Conservation (phyloP, 2,113 vertebrate genomes). For the Riparia riparia region DNA sequence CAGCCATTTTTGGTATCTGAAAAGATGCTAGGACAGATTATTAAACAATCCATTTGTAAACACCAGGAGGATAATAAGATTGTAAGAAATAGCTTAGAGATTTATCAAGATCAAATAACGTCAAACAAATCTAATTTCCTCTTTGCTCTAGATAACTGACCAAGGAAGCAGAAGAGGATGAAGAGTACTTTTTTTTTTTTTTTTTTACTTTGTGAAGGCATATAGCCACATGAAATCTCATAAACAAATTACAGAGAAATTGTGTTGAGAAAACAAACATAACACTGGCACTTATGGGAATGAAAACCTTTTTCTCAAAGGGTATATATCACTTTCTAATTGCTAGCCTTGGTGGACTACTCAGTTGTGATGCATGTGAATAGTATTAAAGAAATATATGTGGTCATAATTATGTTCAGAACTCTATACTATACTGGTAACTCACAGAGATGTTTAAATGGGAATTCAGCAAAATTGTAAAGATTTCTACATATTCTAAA, state of each 20-base stretch:
- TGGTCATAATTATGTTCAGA: not conserved
- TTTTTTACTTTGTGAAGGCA: not conserved
- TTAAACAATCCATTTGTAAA: slow-evolving; percentile 9
- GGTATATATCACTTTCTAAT: not conserved
- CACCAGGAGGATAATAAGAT: not conserved
- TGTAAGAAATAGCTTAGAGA: not conserved
- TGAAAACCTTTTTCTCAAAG: not conserved
- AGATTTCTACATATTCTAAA: not conserved
- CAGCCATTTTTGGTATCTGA: not conserved
- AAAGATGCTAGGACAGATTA: not conserved
- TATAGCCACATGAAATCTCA: not conserved
- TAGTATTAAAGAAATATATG: not conserved
- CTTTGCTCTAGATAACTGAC: not conserved
- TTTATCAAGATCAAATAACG: not conserved
- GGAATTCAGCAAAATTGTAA: not conserved
- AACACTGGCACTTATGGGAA: accelerated
- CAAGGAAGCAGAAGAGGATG: not conserved
- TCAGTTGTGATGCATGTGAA: not conserved
- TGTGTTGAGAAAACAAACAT: not conserved
- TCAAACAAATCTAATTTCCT: not conserved
- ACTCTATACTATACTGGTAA: not conserved
- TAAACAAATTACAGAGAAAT: not conserved
- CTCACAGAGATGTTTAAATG: not conserved
- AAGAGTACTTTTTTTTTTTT: not conserved
- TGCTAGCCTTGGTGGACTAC: not conserved